Percentiles rank a stretch among this genome's conserved stretches.
Conservation (phyloP, 1,140 invertebrate genomes). For the Bathynomus jamesi region DNA sequence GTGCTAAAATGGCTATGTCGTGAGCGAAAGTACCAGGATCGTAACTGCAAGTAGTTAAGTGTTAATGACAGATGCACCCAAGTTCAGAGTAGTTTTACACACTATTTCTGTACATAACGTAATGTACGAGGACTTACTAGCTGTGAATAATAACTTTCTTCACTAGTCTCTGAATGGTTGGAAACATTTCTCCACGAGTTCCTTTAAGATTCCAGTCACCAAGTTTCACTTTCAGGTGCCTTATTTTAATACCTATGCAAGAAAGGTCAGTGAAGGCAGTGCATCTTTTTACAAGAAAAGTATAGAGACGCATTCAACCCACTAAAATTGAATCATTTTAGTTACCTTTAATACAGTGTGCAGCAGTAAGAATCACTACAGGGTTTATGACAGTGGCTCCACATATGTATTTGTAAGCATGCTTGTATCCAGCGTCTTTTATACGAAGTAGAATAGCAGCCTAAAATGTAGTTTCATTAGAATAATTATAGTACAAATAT, state of each 20-base stretch:
- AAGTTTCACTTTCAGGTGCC: conserved; percentile 17
- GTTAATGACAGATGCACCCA: too few relatives aligned
- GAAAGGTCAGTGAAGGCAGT: too few relatives aligned
- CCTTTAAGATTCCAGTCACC: conserved; percentile 25
- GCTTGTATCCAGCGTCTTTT: background rate
- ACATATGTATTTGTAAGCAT: conserved; percentile 14
- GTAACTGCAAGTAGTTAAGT: too few relatives aligned
- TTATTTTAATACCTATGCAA: conserved; percentile 7
- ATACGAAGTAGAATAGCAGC: conserved; percentile 16
- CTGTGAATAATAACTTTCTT: conserved; percentile 16
- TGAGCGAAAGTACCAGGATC: conserved; percentile 15
- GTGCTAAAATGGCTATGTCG: conserved; percentile 16
- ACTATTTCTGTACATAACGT: too few relatives aligned
- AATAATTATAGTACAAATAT: too few relatives aligned
- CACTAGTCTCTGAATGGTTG: conserved; percentile 14
- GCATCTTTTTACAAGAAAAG: too few relatives aligned
- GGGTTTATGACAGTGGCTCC: conserved; percentile 13
- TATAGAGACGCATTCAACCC: too few relatives aligned
- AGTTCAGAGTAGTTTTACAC: too few relatives aligned
- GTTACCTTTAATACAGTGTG: conserved; percentile 24
- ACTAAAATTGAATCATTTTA: background rate
- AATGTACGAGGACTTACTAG: conserved; percentile 10
- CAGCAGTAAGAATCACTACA: conserved; percentile 16
- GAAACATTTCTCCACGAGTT: conserved; percentile 17
- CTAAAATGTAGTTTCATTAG: too few relatives aligned